Base-by-base conservation (phyloP, 2,888 invertebrate species). In the Physocephala rufipes region DNA sequence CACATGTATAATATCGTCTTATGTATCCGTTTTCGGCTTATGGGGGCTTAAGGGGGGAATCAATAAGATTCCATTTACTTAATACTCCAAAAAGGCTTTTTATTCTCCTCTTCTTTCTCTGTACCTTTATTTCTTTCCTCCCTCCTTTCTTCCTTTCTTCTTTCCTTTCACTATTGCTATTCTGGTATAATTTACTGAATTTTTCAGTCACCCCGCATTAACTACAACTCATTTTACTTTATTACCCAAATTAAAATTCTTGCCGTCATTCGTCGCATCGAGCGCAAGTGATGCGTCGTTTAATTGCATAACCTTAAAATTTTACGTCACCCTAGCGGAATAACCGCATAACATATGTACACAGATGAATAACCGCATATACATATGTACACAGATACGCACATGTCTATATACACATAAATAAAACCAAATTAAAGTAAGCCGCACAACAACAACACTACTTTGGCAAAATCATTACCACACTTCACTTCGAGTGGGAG, bases 221-320 rank as follows among this genome's bases (percentile, higher is more conserved):
- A 36, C 36, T 36, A 36, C 4, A 36, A 36, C 36, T 4, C 36
- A 36, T 9, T 4, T 4, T 36, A 36, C 36, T 36, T 36, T 51
- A 19, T 51, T 51, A 5, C 15, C 21, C 51, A 51, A 51, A 51
- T 21, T 51, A 51, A 19, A 16, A 19, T 24, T 21, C 26, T 21
- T 1, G 26, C 55, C 21, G n/a, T 19, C 21, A 24, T 15, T 55
- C 26, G 12, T n/a, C 55, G 55, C 51, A 51, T 21, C 55, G 21
- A 13, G 24, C n/a, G 19, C 53, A 4, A 15, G n/a, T n/a, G 62
- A 62, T 43, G 63, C 63, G n/a, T 67, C 67, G 59, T 58, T 45
- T 59, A 59, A 67, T 67, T 58, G 59, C 59, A 67, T 67, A 67
- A 67, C 67, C 67, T 67, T 59, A 67, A 67, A 67, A 36, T 24